Conservation (phyloP, 1,140 invertebrate genomes). For the Caenorhabditis inopinata region DNA sequence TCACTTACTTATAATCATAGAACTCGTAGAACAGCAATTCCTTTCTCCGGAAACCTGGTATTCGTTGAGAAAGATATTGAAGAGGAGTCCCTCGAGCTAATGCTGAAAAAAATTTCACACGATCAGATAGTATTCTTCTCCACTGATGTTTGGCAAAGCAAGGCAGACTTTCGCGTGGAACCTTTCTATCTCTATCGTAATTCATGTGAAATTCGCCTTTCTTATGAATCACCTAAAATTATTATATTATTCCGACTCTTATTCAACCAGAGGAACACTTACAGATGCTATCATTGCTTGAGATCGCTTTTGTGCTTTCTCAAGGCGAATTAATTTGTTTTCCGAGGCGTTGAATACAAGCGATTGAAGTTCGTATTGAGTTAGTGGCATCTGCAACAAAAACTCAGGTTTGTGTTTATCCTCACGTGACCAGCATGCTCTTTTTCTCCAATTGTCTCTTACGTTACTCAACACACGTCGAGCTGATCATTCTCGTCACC, state of each 20-base stretch:
- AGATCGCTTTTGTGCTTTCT: background rate
- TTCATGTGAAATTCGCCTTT: slow-evolving; percentile 9
- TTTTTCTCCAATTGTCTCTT: background rate
- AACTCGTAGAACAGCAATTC: background rate
- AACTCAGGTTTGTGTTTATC: slow-evolving; percentile 19
- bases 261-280: background rate
- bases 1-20: slow-evolving; percentile 27
- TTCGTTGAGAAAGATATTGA: background rate
- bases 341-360: slow-evolving; percentile 20
- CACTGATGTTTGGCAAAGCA: background rate
- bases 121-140: background rate
- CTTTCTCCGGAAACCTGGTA: background rate
- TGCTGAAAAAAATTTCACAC: slow-evolving; percentile 14
- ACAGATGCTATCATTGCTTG: background rate
- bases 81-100: slow-evolving; percentile 7
- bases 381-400: slow-evolving; percentile 14
- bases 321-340: slow-evolving; percentile 1
- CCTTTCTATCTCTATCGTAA: background rate
- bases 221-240: slow-evolving; percentile 12
- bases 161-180: background rate
- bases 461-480: background rate
- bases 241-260: no score
- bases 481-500: background rate
- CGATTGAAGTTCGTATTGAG: slow-evolving; percentile 26
- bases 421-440: background rate